Conservation (phyloP, 2,888 invertebrate species). For the Neoaliturus tenellus region DNA sequence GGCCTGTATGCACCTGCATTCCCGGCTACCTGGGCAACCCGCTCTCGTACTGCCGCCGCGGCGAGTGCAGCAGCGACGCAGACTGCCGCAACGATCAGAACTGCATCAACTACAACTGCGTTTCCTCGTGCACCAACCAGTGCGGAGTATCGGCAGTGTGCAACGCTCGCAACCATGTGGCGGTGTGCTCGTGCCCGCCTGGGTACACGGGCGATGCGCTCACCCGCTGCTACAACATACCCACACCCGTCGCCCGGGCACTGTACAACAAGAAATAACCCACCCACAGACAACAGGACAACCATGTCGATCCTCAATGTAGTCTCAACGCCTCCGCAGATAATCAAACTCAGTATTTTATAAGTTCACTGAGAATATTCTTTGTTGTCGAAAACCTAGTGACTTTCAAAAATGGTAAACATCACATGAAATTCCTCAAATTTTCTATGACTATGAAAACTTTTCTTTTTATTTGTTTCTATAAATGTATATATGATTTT, state of each 20-base stretch:
- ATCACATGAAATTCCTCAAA: too few species aligned
- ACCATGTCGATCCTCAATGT: too few species aligned
- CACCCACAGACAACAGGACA: neutral
- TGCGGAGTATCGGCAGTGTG: constrained; percentile 87
- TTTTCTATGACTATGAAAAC: too few species aligned
- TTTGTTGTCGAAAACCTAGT: too few species aligned
- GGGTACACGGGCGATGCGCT: constrained; percentile 76
- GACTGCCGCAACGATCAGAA: constrained; percentile 76
- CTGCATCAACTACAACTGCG: constrained; percentile 69
- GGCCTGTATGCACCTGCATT: constrained; percentile 91
- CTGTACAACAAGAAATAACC: constrained; percentile 40
- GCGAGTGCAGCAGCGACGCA: constrained; percentile 86
- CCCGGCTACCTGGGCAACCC: constrained; percentile 89
- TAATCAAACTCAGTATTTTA: too few species aligned
- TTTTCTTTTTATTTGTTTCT: too few species aligned
- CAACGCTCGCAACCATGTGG: constrained; percentile 84
- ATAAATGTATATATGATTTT: too few species aligned
- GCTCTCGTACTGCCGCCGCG: constrained; percentile 81
- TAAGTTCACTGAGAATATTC: too few species aligned
- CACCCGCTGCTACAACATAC: constrained; percentile 15
- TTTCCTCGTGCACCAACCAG: constrained; percentile 85
- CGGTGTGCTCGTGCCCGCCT: constrained; percentile 87
- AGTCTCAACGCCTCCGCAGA: too few species aligned
- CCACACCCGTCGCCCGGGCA: constrained; percentile 21
- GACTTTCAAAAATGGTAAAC: too few species aligned